Evolutionary conservation across 2,113 vertebrate species (phyloP).

Genomic region (Sorex fumeus): DNA sequence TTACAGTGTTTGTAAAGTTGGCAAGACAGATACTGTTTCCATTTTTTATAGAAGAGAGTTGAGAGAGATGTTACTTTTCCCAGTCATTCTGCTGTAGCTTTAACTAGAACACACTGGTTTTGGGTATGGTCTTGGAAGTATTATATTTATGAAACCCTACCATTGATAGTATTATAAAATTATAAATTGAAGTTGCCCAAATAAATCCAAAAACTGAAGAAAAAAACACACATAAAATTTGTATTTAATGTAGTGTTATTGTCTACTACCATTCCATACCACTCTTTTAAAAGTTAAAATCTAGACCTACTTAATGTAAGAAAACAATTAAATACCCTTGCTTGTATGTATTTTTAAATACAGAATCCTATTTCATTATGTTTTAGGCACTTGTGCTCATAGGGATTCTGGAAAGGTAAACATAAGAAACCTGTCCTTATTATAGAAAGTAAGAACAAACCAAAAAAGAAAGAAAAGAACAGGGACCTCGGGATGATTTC

Average conservation of each 20-base stretch:
- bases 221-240: background rate
- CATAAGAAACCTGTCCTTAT: background rate
- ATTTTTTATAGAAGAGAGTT: constrained; percentile 49
- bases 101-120: background rate
- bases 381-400: constrained; percentile 42
- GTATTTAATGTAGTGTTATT: background rate
- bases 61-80: constrained; percentile 27
- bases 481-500: too few relatives aligned
- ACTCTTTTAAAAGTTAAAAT: constrained; percentile 33
- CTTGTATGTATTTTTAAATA: constrained; percentile 48
- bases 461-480: too few relatives aligned
- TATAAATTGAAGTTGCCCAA: too few relatives aligned
- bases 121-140: too few relatives aligned
- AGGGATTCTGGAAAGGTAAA: background rate
- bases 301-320: background rate
- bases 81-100: constrained; percentile 31
- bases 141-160: too few relatives aligned
- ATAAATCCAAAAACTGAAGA: too few relatives aligned
- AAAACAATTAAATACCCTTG: background rate
- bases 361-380: constrained; percentile 39
- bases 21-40: background rate
- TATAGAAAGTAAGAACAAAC: too few relatives aligned
- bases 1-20: constrained; percentile 12
- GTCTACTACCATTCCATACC: constrained; percentile 6
- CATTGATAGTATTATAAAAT: too few relatives aligned